Percentiles rank a stretch among this genome's conserved stretches.
Evolutionary conservation across 2,888 invertebrate genomes (phyloP).

Genomic region (Caenorhabditis sinica): DNA sequence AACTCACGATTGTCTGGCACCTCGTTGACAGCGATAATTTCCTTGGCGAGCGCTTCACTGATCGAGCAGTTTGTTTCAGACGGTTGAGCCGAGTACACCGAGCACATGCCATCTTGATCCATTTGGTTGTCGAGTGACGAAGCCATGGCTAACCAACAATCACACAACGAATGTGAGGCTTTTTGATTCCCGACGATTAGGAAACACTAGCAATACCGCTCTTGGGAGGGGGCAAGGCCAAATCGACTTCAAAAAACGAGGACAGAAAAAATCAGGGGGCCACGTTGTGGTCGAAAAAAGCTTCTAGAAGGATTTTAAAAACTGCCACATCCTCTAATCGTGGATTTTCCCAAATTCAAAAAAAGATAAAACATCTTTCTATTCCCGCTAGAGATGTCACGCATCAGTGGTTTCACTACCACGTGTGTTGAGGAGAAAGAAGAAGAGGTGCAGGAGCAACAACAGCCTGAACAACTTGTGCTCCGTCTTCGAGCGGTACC

Average conservation of each 20-base stretch:
- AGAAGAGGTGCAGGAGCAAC: constrained; percentile 20
- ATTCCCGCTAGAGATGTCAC: neutral
- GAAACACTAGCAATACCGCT: neutral
- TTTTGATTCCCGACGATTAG: constrained; percentile 15
- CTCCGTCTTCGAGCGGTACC: constrained; percentile 64
- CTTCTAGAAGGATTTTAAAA: neutral
- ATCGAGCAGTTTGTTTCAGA: constrained; percentile 66
- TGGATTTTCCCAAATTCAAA: neutral
- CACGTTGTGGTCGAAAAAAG: too few species aligned
- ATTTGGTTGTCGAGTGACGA: constrained; percentile 53
- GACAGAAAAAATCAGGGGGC: neutral
- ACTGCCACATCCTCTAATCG: neutral
- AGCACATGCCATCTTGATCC: constrained; percentile 56
- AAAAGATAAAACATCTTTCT: too few species aligned
- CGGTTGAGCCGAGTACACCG: constrained; percentile 60
- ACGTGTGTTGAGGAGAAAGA: neutral
- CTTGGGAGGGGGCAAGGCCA: neutral
- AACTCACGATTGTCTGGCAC: constrained; percentile 34
- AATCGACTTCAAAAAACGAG: neutral
- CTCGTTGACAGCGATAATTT: constrained; percentile 52
- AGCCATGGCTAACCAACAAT: constrained; percentile 53
- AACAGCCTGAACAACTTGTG: constrained; percentile 56
- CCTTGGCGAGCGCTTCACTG: constrained; percentile 42
- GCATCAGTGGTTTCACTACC: neutral
- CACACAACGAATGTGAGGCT: constrained; percentile 27